These are phyloP conservation scores for Nematolebias whitei DNA, from an alignment of 2,113 vertebrate species.

Conservation along the genomic window DNA sequence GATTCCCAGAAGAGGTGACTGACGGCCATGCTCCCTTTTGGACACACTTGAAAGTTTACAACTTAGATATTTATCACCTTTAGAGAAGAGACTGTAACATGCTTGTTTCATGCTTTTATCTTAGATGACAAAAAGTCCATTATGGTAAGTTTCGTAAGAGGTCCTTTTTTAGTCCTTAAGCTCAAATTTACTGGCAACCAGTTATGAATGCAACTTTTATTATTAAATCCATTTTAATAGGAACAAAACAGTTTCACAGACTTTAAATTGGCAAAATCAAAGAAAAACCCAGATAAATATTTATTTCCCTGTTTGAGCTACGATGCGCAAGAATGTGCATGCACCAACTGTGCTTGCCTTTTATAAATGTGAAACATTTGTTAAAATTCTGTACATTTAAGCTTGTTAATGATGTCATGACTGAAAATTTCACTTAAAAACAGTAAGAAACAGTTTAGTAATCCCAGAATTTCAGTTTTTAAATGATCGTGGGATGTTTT, in stretches of 20 bases:
- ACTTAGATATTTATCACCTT: slow-evolving; percentile 1
- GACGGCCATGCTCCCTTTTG: slow-evolving; percentile 12
- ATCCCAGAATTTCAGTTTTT: no score
- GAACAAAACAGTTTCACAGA: neutral
- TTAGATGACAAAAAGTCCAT: neutral
- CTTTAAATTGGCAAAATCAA: neutral
- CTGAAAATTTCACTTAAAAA: no score
- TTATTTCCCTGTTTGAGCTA: no score
- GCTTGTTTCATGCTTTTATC: neutral
- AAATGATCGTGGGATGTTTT: neutral
- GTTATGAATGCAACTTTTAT: no score
- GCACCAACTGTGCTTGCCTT: no score
- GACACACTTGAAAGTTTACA: neutral
- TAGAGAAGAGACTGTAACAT: neutral
- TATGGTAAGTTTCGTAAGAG: no score
- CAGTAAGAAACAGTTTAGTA: no score
- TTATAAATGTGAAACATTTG: no score
- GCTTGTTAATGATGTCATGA: no score
- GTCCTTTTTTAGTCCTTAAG: neutral
- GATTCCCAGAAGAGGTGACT: slow-evolving; percentile 27
- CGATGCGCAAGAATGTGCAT: no score
- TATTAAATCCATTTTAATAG: no score
- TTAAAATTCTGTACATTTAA: no score
- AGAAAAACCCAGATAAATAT: neutral
- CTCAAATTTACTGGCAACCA: neutral